Evolutionary conservation across 2,888 invertebrate species (phyloP).

Genomic region (Spisula solida): DNA sequence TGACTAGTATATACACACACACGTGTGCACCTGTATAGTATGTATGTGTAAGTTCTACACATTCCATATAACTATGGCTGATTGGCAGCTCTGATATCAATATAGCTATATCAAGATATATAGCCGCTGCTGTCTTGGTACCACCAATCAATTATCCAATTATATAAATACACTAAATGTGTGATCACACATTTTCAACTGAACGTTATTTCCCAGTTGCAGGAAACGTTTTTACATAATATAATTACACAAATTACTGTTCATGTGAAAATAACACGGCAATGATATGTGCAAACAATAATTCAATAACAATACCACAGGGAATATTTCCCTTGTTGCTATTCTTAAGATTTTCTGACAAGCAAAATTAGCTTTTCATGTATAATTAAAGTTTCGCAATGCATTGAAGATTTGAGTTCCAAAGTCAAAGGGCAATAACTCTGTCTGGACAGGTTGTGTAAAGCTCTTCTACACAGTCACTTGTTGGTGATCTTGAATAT

Average conservation of each 20-base stretch:
- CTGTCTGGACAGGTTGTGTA: too few species aligned
- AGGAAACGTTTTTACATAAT: not conserved
- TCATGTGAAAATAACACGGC: slow-evolving; percentile 10
- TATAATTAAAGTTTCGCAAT: too few species aligned
- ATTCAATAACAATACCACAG: not conserved
- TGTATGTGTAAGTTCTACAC: not conserved
- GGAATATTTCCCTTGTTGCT: too few species aligned
- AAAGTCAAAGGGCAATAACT: too few species aligned
- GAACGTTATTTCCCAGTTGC: not conserved
- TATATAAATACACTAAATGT: slow-evolving; percentile 11
- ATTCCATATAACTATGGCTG: not conserved
- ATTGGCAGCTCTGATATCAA: not conserved
- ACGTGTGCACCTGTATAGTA: slow-evolving; percentile 19
- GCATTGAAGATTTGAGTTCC: too few species aligned
- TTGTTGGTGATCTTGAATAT: too few species aligned
- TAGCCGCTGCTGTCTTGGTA: not conserved
- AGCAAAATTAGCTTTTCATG: not conserved
- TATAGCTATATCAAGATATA: slow-evolving; percentile 9
- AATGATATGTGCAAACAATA: not conserved
- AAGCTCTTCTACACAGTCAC: too few species aligned
- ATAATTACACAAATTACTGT: not conserved
- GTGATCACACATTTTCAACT: not conserved
- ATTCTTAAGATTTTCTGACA: too few species aligned
- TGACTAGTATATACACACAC: not conserved
- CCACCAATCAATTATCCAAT: not conserved